A percentile compares a stretch with the other conserved stretches of the same genome.
Conservation (phyloP, 2,113 vertebrate species). For the Megaleporinus macrocephalus region DNA sequence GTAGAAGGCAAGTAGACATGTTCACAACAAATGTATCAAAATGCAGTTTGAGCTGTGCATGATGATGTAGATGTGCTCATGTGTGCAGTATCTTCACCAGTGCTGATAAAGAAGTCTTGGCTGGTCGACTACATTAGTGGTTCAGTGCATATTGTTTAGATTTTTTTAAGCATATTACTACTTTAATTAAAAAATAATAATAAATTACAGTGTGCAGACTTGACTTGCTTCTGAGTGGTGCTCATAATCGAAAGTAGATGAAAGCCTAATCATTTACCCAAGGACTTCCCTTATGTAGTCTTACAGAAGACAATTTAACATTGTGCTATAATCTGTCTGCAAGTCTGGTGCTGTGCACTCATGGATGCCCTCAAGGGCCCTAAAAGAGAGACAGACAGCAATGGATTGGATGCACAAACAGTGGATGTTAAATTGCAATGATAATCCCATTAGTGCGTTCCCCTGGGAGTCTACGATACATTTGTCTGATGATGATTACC, state of each 20-base stretch:
- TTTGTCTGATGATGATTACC: conserved; percentile 82
- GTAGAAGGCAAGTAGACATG: too few species aligned
- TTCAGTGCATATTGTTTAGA: too few species aligned
- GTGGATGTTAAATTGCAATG: neutral
- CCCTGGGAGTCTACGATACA: conserved; percentile 77
- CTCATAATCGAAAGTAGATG: conserved; percentile 29
- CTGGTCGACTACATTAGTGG: too few species aligned
- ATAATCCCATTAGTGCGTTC: conserved; percentile 69
- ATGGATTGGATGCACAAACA: conserved; percentile 47
- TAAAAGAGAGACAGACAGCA: neutral
- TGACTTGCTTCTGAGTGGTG: conserved; percentile 48
- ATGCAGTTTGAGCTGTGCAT: too few species aligned
- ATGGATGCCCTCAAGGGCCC: neutral
- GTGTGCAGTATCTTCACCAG: too few species aligned
- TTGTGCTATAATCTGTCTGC: neutral
- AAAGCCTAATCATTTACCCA: conserved; percentile 41
- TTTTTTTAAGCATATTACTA: too few species aligned
- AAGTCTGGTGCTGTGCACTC: neutral
- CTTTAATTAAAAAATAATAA: neutral
- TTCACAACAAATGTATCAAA: too few species aligned
- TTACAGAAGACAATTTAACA: neutral
- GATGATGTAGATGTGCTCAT: too few species aligned
- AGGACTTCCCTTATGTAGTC: neutral
- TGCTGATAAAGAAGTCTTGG: too few species aligned
- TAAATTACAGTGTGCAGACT: conserved; percentile 53